These are phyloP conservation scores for Platyura marginata DNA, from an alignment of 1,140 invertebrate genomes.

Conservation along the genomic window DNA sequence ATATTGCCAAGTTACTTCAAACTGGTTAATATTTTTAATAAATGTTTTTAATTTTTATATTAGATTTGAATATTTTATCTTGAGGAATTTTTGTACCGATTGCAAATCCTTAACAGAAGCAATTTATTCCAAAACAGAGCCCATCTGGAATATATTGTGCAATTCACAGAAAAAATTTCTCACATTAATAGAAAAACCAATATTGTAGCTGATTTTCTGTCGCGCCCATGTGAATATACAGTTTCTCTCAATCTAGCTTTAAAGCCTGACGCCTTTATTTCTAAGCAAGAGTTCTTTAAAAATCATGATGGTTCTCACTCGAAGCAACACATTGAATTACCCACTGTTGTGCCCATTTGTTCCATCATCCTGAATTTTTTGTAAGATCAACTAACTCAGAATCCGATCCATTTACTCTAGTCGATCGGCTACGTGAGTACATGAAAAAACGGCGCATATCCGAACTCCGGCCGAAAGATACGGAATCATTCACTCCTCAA, in stretches of 20 bases:
- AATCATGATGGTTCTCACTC: background rate
- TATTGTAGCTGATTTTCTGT: slow-evolving; percentile 9
- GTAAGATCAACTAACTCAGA: background rate
- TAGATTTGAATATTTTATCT: too few relatives aligned
- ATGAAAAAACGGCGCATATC: background rate
- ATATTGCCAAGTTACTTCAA: too few relatives aligned
- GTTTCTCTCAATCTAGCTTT: too few relatives aligned
- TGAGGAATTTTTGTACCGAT: slow-evolving; percentile 24
- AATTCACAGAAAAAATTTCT: slow-evolving; percentile 13
- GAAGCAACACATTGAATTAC: background rate
- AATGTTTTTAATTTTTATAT: too few relatives aligned
- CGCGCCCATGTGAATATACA: slow-evolving; percentile 4
- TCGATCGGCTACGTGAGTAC: background rate
- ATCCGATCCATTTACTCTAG: background rate
- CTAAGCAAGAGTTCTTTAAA: background rate
- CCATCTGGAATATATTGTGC: slow-evolving; percentile 12
- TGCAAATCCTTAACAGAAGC: slow-evolving; percentile 22
- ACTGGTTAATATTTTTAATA: too few relatives aligned
- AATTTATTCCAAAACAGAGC: slow-evolving; percentile 5
- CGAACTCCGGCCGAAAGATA: background rate
- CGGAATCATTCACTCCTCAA: slow-evolving; percentile 5
- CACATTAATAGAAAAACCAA: slow-evolving; percentile 14
- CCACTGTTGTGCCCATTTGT: slow-evolving; percentile 8
- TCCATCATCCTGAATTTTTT: slow-evolving; percentile 15
- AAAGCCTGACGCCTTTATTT: too few relatives aligned